A percentile compares a stretch with the other conserved stretches of the same genome.
Conservation (phyloP, 1,140 invertebrate genomes). For the Dendroctonus valens region DNA sequence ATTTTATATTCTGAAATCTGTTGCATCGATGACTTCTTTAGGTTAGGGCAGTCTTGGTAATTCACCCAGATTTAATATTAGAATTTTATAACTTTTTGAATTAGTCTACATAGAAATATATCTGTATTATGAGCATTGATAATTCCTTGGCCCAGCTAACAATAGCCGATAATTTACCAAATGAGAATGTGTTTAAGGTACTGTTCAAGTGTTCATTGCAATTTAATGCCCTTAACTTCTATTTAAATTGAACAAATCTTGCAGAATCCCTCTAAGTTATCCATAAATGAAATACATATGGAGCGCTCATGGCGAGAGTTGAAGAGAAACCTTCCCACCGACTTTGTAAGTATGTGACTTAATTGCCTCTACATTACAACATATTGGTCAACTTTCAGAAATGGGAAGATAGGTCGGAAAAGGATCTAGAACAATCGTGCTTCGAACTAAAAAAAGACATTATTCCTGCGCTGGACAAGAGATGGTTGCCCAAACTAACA, state of each 20-base stretch:
- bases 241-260: conserved; percentile 19
- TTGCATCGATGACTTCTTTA: no score
- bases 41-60: no score
- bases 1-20: no score
- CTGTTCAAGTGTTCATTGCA: background rate
- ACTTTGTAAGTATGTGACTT: conserved; percentile 32
- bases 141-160: no score
- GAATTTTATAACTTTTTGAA: no score
- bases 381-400: conserved; percentile 32
- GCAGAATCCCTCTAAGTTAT: conserved; percentile 44
- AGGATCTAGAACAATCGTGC: conserved; percentile 32
- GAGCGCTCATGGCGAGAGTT: conserved; percentile 35
- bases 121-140: no score
- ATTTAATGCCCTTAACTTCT: background rate
- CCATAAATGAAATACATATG: conserved; percentile 43
- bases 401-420: conserved; percentile 8
- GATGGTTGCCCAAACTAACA: conserved; percentile 38
- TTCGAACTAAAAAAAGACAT: conserved; percentile 37
- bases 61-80: no score
- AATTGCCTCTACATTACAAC: conserved; percentile 4
- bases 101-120: no score
- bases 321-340: conserved; percentile 32
- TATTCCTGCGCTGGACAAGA: conserved; percentile 42
- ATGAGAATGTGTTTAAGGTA: conserved; percentile 38
- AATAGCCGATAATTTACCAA: conserved; percentile 18